Conservation (phyloP, 64 coral and sea anemone genomes). For the Montipora cactus region DNA sequence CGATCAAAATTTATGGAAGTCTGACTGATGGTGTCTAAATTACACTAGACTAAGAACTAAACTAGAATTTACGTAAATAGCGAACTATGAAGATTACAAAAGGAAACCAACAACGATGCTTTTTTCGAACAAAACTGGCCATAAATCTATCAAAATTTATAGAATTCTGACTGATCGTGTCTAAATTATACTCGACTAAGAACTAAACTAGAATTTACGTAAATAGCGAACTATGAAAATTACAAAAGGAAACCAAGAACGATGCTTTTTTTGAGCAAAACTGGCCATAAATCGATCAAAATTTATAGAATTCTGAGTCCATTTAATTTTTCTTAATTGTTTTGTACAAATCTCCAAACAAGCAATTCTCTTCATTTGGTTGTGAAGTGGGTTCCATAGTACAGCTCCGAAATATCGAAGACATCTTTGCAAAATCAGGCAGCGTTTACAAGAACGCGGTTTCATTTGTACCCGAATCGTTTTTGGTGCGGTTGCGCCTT, state of each 20-base stretch:
- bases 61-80: too few relatives aligned
- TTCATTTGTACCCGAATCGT: too few relatives aligned
- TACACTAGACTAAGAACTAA: too few relatives aligned
- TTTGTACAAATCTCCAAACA: not conserved
- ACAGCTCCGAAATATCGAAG: not conserved
- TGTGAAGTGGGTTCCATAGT: not conserved
- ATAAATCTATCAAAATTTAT: too few relatives aligned
- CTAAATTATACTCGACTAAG: not conserved
- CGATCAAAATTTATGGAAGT: too few relatives aligned
- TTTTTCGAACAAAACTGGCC: too few relatives aligned
- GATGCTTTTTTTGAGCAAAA: not conserved
- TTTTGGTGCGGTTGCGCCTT: too few relatives aligned
- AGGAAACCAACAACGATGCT: too few relatives aligned
- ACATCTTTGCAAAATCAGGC: not conserved
- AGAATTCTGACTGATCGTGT: not conserved
- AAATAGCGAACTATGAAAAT: not conserved
- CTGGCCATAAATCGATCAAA: not conserved
- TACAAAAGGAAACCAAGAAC: not conserved
- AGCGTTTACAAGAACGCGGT: too few relatives aligned
- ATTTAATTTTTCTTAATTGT: not conserved
- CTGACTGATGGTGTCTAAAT: too few relatives aligned
- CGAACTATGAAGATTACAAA: too few relatives aligned
- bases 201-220: not conserved
- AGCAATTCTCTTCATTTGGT: not conserved
- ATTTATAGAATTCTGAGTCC: not conserved